Base-by-base conservation (phyloP, 2,888 invertebrate genomes). In the Limenitis camilla region DNA sequence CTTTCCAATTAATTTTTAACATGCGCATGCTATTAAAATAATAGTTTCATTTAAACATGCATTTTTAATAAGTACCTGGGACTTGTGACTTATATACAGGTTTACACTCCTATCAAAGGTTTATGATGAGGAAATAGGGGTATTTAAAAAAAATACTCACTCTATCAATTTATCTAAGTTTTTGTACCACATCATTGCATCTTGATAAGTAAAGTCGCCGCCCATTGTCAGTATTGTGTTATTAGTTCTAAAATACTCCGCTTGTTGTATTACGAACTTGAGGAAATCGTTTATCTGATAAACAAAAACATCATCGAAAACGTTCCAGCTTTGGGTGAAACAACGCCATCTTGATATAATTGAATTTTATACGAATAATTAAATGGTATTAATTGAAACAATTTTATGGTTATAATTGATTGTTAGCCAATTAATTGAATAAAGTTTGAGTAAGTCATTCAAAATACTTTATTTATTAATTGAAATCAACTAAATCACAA, bases 181-280 rank as follows among this genome's bases (percentile, higher is more conserved):
- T 58, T 88, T 90, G 78, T 91, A 97, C 91, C 94, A 95, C 75
- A 91, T 89, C 56, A 89, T 84, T 0, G 97, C 96, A 65, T 94
- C 91, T 69, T 93, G 93, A 72, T 94, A 97, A 6, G 93, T 93
- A 71, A 97, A 97, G 80, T 97, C 97, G 30, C 93, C 93, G 0
- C 97, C 97, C 96, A 97, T 97, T 0, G 96, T 95, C 52, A 97
- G 74, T 49, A 95, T 89, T 0, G 96, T 86, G 71, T 97, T 93
- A 64, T 93, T 91, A 1, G 93, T 92, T 32, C 88, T 80, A 73
- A 92, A 94, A 46, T 75, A 70, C 9, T 71, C 66, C 0, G 91
- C 81, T 88, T 94, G 91, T 1, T 67, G 68, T 32, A 70, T 68
- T n/a, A 89, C 88, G 67, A 89, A 91, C 6, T 80, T 69, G 59